Base-by-base conservation (phyloP, 2,888 invertebrate genomes). In the Trichacis sp. region DNA sequence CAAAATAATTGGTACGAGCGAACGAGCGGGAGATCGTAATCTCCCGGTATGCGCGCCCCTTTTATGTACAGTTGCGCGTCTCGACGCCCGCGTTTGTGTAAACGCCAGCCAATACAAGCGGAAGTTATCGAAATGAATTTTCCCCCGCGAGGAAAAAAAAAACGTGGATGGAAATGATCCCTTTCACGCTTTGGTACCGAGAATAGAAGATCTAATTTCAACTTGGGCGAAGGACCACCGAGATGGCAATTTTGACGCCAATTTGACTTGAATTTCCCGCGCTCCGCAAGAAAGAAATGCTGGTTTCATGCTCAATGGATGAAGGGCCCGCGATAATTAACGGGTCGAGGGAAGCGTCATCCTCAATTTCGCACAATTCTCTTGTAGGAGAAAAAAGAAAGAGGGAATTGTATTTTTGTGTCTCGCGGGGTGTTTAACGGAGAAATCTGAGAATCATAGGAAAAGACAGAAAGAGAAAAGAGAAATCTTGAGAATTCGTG, bases 241-340 rank as follows among this genome's bases (percentile, higher is more conserved):
- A 77, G 82, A 81, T 82, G 82, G 83, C 81, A 83, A 83, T 84
- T 84, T 83, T 82, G 81, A 82, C 83, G 83, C 78, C 83, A 82
- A 82, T 83, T 83, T 82, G 76, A 83, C 81, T 77, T 74, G 81
- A 79, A 82, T 81, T 79, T 80, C 72, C 69, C 73, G 72, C 51
- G 52, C 64, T 53, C 45, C 48, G 71, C 65, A 69, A 74, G 74
- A 80, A 81, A 82, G 80, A 82, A 81, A 81, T 77, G 77, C 74
- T 76, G 77, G 77, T 81, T 82, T 82, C 82, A 82, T 80, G 82
- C 80, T 80, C 80, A 78, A 81, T 82, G 24, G 3, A 78, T 80
- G 80, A 75, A 72, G 71, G 74, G 72, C 64, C 64, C 77, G 74
- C 77, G 77, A 82, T 82, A 81, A 82, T 82, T 81, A 82, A 81